A percentile compares a stretch with the other conserved stretches of the same genome.
Conservation (phyloP, 1,140 invertebrate species). For the Drosophila equinoxialis region DNA sequence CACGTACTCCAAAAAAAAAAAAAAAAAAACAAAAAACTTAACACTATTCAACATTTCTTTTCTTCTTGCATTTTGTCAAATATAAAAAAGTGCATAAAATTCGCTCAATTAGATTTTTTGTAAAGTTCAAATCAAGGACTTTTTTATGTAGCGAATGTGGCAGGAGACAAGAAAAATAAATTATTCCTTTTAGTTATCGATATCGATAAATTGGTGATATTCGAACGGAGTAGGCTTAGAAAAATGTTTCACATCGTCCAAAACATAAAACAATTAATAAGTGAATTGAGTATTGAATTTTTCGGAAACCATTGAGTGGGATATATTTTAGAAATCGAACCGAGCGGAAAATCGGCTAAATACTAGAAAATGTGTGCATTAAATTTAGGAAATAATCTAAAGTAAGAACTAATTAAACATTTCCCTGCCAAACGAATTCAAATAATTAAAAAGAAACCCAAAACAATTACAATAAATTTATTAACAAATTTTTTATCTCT, state of each 20-base stretch:
- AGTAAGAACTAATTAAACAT: slow-evolving; percentile 3
- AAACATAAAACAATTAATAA: neutral
- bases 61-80: too few relatives aligned
- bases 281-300: neutral
- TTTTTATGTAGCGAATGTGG: too few relatives aligned
- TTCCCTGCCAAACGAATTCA: neutral
- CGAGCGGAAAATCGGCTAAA: slow-evolving; percentile 3
- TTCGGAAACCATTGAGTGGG: neutral
- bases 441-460: neutral
- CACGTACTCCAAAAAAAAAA: slow-evolving; percentile 2
- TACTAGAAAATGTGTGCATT: slow-evolving; percentile 10
- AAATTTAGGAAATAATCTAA: slow-evolving; percentile 6
- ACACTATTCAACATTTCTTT: slow-evolving; percentile 4
- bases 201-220: neutral
- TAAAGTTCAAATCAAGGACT: too few relatives aligned
- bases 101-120: too few relatives aligned
- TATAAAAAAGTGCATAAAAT: too few relatives aligned
- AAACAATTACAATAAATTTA: slow-evolving; percentile 27
- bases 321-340: neutral
- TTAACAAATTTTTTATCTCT: slow-evolving; percentile 36
- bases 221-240: neutral
- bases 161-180: too few relatives aligned
- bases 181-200: too few relatives aligned
- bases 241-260: neutral
- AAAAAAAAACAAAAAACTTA: neutral